Evolutionary conservation across 2,888 invertebrate genomes (phyloP), one percentile per base, ranked within the genome.

Genomic region (Lycaena phlaeas): DNA sequence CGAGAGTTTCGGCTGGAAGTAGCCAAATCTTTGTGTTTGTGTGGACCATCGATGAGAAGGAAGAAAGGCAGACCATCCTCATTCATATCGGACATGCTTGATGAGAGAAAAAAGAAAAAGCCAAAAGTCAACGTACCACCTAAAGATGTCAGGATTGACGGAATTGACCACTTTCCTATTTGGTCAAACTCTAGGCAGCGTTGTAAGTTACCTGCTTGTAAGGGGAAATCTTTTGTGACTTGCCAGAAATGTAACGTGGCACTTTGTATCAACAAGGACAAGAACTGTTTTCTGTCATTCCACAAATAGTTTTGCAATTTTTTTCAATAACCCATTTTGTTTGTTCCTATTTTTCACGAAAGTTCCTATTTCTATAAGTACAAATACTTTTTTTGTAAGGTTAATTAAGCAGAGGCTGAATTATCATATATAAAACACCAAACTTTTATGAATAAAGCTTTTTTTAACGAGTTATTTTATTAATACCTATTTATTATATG

Each of bases 191-290:
- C 42, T 30, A 46, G 52, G 30, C 42, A 51, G 11, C 40, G 49
- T 14, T 52, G 52, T 36, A 50, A 54, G 44, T 47, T 28, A 40
- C 51, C 51, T 28, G 29, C 26, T 14, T 52, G 51, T 34, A 46
- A 44, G 36, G 47, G 53, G 28, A 42, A 42, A 28, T 34, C 48
- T 3, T 46, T 46, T 34, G 38, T 50, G 38, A 27, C 17, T 3
- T 52, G 51, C 10, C 45, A 48, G 27, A 52, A 49, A 40, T 51
- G 46, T 27, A 42, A 39, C 2, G 44, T 50, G 3, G 48, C 45
- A 29, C 40, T 52, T 12, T 52, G 49, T 31, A 36, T 44, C 4
- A 52, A 50, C 27, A 53, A 53, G 41, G 26, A 49, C 22, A 53
- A 51, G 4, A 53, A 51, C 36, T 53, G 50, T 43, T 53, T 53